phyloP scores from a whole-genome alignment of 2,888 invertebrate species.

The Altica lythri region DNA sequence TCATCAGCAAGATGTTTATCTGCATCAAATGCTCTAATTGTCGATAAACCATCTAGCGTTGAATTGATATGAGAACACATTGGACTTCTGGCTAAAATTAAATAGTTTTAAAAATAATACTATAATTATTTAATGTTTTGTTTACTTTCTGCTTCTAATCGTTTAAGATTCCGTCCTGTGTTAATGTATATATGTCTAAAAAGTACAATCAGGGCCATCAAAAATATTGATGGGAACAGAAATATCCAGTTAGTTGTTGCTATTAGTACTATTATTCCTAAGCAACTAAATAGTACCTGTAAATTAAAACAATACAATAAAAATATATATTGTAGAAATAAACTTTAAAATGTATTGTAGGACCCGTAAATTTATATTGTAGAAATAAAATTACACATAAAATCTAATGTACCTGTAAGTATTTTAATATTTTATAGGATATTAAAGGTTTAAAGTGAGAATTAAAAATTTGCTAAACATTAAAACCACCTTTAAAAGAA shows the following conservation, averaged over 20 bases:
- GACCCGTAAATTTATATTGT: no score
- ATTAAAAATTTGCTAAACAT: no score
- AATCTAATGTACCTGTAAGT: no score
- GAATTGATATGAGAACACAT: slow-evolving; percentile 51
- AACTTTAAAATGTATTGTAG: no score
- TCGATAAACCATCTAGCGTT: slow-evolving; percentile 52
- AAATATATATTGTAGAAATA: no score
- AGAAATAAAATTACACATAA: no score
- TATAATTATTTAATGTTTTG: not conserved
- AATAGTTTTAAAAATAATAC: not conserved
- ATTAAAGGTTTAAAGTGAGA: no score
- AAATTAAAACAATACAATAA: no score
- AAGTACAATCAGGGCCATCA: slow-evolving; percentile 29
- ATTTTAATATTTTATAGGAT: no score
- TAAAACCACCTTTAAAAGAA: no score
- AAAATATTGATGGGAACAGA: slow-evolving; percentile 28
- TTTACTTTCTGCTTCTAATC: slow-evolving; percentile 37
- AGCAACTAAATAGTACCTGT: slow-evolving; percentile 38
- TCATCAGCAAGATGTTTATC: slow-evolving; percentile 47
- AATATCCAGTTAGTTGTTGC: slow-evolving; percentile 39
- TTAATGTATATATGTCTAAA: slow-evolving; percentile 34
- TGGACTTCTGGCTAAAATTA: slow-evolving; percentile 54
- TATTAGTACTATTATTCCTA: slow-evolving; percentile 41
- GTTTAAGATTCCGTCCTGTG: slow-evolving; percentile 38
- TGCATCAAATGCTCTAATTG: slow-evolving; percentile 49